Conservation (phyloP, 2,113 vertebrate genomes). For the Martes martes region DNA sequence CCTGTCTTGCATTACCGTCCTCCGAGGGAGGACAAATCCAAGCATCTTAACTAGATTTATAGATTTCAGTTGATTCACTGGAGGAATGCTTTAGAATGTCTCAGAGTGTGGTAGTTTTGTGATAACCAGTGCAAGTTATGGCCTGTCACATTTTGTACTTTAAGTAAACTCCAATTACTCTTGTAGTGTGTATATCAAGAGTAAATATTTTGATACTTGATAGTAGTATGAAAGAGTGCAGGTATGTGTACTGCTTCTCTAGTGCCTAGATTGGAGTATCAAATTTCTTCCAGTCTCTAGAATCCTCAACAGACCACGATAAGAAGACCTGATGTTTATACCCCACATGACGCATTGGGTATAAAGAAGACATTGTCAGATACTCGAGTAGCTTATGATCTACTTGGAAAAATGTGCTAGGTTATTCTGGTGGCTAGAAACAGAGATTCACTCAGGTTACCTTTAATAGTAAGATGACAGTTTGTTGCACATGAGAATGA, state of each 20-base stretch:
- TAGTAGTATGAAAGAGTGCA: neutral
- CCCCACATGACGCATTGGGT: neutral
- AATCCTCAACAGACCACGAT: neutral
- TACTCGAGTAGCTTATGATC: neutral
- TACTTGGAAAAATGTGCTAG: neutral
- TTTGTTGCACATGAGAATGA: neutral
- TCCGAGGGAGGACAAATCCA: conserved; percentile 45
- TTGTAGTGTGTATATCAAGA: conserved; percentile 23
- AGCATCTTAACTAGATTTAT: conserved; percentile 57
- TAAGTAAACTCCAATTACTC: conserved; percentile 51
- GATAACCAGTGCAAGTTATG: conserved; percentile 59
- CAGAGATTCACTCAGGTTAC: neutral
- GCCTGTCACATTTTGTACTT: conserved; percentile 51
- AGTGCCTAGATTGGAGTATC: neutral
- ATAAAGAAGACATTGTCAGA: neutral
- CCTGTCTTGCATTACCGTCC: conserved; percentile 40
- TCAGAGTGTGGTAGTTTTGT: conserved; percentile 46
- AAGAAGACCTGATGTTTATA: neutral
- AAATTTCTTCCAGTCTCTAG: neutral
- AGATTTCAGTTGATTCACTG: conserved; percentile 31
- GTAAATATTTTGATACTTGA: neutral
- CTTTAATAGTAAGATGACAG: neutral
- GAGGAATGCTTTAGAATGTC: conserved; percentile 55
- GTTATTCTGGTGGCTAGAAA: neutral
- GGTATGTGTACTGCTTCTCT: neutral